Percentiles rank a stretch among this genome's conserved stretches.
Conservation (phyloP, 2,797 vertebrate genomes). For the Trichosurus vulpecula region DNA sequence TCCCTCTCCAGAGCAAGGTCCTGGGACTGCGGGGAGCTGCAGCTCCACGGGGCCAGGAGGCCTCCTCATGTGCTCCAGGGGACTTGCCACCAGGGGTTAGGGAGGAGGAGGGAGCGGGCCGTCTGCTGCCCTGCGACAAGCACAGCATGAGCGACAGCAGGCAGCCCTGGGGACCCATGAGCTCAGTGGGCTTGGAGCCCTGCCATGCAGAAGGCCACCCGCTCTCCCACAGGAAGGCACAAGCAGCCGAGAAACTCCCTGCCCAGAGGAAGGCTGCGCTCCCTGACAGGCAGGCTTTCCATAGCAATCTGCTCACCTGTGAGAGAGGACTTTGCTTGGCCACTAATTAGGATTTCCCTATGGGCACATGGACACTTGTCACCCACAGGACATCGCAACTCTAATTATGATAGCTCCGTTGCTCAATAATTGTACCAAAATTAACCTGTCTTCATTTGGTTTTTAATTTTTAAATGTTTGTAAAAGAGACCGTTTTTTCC, state of each 20-base stretch:
- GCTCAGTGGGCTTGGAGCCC: constrained; percentile 10
- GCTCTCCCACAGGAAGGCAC: constrained; percentile 24
- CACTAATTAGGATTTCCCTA: constrained; percentile 85
- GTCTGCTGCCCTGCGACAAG: constrained; percentile 41
- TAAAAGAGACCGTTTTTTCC: constrained; percentile 88
- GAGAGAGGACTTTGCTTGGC: constrained; percentile 87
- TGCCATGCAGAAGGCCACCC: constrained; percentile 46
- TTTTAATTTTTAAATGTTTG: constrained; percentile 96
- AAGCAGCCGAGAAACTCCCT: constrained; percentile 79
- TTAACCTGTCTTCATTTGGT: constrained; percentile 86
- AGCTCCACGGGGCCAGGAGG: background rate
- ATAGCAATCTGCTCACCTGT: constrained; percentile 90
- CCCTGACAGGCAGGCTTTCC: constrained; percentile 89
- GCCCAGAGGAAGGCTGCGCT: constrained; percentile 81
- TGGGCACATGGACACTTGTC: constrained; percentile 77
- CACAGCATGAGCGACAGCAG: constrained; percentile 13
- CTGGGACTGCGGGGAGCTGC: constrained; percentile 25
- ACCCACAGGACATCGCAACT: constrained; percentile 84
- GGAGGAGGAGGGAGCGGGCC: constrained; percentile 24
- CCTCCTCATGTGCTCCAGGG: constrained; percentile 5
- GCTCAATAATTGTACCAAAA: constrained; percentile 87
- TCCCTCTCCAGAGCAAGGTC: constrained; percentile 20
- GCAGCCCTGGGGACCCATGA: constrained; percentile 43
- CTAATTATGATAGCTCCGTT: constrained; percentile 85
- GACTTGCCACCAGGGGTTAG: background rate